These are phyloP conservation scores for Eupelmus urozonus DNA, from an alignment of 2,888 invertebrate species.

Conservation along the genomic window DNA sequence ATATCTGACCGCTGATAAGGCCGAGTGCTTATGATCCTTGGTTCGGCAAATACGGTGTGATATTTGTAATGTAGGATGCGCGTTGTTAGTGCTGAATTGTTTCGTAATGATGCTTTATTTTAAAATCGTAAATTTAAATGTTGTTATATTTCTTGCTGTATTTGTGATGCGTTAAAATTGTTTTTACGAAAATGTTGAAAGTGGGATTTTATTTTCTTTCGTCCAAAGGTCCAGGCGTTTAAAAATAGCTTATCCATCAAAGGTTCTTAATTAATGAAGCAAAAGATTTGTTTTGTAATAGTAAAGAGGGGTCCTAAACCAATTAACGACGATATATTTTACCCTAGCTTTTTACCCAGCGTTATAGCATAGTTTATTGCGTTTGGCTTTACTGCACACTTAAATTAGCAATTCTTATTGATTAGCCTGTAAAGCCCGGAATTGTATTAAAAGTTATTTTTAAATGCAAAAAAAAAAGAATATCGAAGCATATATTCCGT, in stretches of 20 bases:
- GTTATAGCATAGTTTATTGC: no score
- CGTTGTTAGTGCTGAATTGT: no score
- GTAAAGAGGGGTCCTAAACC: no score
- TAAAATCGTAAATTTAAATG: background rate
- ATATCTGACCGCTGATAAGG: slow-evolving; percentile 27
- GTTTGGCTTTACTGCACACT: background rate
- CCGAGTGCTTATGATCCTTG: background rate
- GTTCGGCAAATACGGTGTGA: background rate
- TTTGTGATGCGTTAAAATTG: background rate
- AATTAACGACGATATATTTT: no score
- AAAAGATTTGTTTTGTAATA: no score
- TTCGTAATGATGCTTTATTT: background rate
- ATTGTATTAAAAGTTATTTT: background rate
- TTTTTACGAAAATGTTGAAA: background rate
- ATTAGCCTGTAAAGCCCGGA: background rate
- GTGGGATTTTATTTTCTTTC: no score
- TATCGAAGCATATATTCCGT: slow-evolving; percentile 4
- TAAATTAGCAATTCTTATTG: slow-evolving; percentile 10
- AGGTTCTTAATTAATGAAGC: no score
- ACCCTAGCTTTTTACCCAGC: no score
- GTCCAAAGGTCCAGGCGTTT: no score
- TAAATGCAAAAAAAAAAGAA: slow-evolving; percentile 23
- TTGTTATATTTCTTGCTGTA: background rate
- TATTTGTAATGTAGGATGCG: background rate
- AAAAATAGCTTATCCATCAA: no score